Evolutionary conservation across 2,797 vertebrate genomes (phyloP).

Genomic region (Melanotaenia nigrans): DNA sequence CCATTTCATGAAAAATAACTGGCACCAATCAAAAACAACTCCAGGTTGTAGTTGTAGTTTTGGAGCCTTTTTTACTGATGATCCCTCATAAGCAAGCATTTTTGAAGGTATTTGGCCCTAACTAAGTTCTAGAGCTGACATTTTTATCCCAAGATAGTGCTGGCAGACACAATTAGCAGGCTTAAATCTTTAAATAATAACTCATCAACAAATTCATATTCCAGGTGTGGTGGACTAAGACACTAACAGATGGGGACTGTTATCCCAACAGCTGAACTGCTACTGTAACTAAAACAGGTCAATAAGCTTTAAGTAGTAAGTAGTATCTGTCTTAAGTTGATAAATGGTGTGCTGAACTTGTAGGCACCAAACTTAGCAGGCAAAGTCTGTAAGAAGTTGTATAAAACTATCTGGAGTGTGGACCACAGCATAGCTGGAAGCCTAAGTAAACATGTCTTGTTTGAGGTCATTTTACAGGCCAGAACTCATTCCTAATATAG

Average conservation of each 20-base stretch:
- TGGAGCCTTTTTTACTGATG: background rate
- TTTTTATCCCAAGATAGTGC: background rate
- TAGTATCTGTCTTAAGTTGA: slow-evolving; percentile 11
- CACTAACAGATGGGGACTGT: background rate
- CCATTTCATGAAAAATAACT: no score
- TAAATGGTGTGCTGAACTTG: slow-evolving; percentile 30
- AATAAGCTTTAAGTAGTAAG: slow-evolving; percentile 12
- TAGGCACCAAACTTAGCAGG: slow-evolving; percentile 18
- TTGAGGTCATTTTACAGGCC: slow-evolving; percentile 54
- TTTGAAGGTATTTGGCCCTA: background rate
- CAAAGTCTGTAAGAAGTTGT: slow-evolving; percentile 21
- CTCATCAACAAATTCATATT: background rate
- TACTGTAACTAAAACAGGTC: slow-evolving; percentile 1
- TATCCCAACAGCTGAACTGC: slow-evolving; percentile 1
- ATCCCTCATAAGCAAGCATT: background rate
- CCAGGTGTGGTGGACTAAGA: background rate
- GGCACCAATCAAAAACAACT: no score
- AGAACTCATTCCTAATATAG: slow-evolving; percentile 64
- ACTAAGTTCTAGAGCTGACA: background rate
- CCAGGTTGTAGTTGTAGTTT: no score
- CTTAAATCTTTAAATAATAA: background rate
- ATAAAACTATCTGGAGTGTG: slow-evolving; percentile 29
- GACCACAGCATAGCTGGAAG: slow-evolving; percentile 54
- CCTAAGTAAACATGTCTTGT: slow-evolving; percentile 66
- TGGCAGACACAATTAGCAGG: background rate